Percentiles rank a stretch among this genome's conserved stretches.
Conservation (phyloP, 2,113 vertebrate genomes). For the Myrmophylax atrothorax region DNA sequence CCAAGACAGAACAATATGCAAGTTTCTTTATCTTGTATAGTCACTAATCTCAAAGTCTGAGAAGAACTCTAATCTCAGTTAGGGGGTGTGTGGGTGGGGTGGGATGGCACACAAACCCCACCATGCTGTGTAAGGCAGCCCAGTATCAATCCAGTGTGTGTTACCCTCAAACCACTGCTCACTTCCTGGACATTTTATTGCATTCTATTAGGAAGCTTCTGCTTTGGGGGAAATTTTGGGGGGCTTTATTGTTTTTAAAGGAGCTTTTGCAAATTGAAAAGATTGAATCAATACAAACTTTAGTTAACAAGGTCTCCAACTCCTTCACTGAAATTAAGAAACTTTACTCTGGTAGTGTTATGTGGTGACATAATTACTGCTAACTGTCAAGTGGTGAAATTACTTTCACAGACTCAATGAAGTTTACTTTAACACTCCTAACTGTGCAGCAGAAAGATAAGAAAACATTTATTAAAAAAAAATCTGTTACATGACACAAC, state of each 20-base stretch:
- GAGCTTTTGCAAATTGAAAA: slow-evolving; percentile 62
- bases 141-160: background rate
- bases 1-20: background rate
- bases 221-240: background rate
- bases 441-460: slow-evolving; percentile 45
- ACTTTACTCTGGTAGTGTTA: slow-evolving; percentile 61
- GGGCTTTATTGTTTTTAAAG: background rate
- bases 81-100: background rate
- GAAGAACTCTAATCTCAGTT: background rate
- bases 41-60: background rate
- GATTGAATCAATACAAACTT: slow-evolving; percentile 25
- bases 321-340: slow-evolving; percentile 38
- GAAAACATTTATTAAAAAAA: slow-evolving; percentile 42
- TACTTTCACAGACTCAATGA: slow-evolving; percentile 44
- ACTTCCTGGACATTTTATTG: background rate
- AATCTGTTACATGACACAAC: slow-evolving; percentile 13
- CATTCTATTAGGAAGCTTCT: background rate
- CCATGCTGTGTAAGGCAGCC: background rate
- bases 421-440: slow-evolving; percentile 31
- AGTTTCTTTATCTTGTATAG: background rate
- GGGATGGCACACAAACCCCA: background rate
- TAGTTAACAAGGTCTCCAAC: slow-evolving; percentile 12
- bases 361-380: slow-evolving; percentile 68
- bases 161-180: background rate
- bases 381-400: slow-evolving; percentile 40